phyloP scores from a whole-genome alignment of 1,140 invertebrate species.

The Metopolophium dirhodum region DNA sequence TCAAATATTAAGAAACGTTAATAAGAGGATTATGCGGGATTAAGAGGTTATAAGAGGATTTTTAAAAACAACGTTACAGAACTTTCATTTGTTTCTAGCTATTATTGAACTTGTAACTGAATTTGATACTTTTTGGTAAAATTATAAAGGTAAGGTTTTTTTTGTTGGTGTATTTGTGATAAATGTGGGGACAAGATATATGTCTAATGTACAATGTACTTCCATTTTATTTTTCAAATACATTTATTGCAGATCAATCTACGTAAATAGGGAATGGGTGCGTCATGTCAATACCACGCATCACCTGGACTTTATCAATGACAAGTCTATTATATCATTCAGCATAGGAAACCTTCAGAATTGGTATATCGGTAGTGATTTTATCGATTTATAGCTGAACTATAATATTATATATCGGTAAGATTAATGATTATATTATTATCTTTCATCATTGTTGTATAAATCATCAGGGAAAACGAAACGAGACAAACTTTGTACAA shows the following conservation, averaged over 20 bases:
- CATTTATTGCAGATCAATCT: neutral
- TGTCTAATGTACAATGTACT: neutral
- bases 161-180: neutral
- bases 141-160: neutral
- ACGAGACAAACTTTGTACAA: neutral
- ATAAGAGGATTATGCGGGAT: too few species aligned
- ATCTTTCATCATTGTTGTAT: neutral
- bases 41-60: too few species aligned
- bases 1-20: too few species aligned
- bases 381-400: neutral
- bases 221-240: neutral
- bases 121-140: neutral
- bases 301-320: neutral
- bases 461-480: neutral
- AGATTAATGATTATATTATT: neutral
- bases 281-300: neutral
- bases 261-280: neutral
- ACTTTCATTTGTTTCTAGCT: too few species aligned
- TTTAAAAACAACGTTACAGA: too few species aligned
- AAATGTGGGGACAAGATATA: neutral
- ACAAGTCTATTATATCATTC: slow-evolving; percentile 16
- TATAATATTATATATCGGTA: neutral
- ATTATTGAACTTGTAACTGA: neutral
- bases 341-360: neutral
- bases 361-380: neutral